These are phyloP conservation scores for Anthopleura sola DNA, from an alignment of 64 coral and sea anemone species.

Conservation along the genomic window DNA sequence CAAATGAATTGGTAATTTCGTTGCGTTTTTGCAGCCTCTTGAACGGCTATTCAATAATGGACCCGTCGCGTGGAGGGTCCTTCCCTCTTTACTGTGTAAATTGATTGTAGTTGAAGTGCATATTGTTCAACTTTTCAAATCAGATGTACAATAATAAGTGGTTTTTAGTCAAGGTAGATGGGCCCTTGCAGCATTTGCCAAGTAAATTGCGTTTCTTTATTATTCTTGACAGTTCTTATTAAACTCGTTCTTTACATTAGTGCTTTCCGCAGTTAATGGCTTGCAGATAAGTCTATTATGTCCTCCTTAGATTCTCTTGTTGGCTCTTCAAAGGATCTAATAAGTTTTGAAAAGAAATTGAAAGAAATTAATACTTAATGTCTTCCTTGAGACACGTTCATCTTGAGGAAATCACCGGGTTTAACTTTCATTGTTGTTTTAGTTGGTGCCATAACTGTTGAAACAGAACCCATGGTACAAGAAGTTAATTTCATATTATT, in stretches of 20 bases:
- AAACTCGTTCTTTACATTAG: not conserved
- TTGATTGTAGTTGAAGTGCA: not conserved
- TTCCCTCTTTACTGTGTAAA: not conserved
- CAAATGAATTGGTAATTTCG: not conserved
- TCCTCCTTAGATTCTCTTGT: not conserved
- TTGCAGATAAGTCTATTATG: not conserved
- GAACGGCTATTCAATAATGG: not conserved
- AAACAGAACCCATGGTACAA: conserved; percentile 30
- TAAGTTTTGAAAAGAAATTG: not conserved
- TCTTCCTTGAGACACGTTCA: conserved; percentile 2
- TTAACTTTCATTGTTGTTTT: conserved; percentile 20
- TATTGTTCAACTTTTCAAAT: not conserved
- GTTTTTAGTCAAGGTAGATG: not conserved
- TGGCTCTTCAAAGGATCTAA: conserved; percentile 4
- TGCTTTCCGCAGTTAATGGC: not conserved
- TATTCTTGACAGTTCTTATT: conserved; percentile 1
- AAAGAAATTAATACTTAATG: conserved; percentile 27
- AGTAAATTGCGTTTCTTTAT: not conserved
- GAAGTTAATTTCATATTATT: conserved; percentile 51
- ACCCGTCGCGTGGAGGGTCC: not conserved
- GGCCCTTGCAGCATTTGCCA: not conserved
- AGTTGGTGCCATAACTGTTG: conserved; percentile 16
- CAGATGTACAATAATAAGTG: not conserved
- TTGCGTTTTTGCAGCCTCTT: not conserved
- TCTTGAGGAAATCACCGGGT: not conserved